Base-by-base conservation (phyloP, 1,140 invertebrate species). In the Solen grandis region DNA sequence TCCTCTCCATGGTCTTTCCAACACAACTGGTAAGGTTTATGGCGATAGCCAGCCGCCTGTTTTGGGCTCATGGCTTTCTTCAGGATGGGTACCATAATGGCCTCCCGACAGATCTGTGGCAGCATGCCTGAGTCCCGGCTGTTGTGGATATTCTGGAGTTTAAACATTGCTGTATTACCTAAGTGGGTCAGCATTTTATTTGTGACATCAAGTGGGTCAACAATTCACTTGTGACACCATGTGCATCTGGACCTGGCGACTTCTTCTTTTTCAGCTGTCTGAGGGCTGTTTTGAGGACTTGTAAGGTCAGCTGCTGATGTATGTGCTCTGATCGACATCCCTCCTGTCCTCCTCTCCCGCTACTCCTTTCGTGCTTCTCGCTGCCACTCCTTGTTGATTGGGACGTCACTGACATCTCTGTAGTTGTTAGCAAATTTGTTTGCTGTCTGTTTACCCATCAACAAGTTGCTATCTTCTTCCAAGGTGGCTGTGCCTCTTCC, bases 401-500 rank as follows among this genome's bases (percentile, higher is more conserved):
- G 31, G 63, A 66, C 41, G 8, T 36, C 35, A 38, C 68, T 72
- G 4, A 31, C 46, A 25, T 72, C 31, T 29, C 29, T 29, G 46
- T 72, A 72, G 41, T 35, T 55, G 4, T 52, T n/a, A 22, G 41
- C 68, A 33, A 72, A 55, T 3, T 2, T 22, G 31, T 72, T 55
- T 72, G 68, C 68, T 3, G 68, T 50, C 35, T 78, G 46, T 16
- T 59, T 78, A 13, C 27, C 75, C 5, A 52, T 68, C 19, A 62
- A 25, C 31, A 55, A 22, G 2, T 22, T 36, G 22, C 62, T 63
- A 35, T 68, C 62, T 68, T 55, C 38, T n/a, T 55, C 13, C 41
- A 31, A 4, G 25, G 52, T 68, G 5, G 29, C 31, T 62, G 22
- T 31, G 38, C 60, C 35, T 38, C 50, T 68, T 19, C 14, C 57